Evolutionary conservation across 1,140 invertebrate species (phyloP).

Genomic region (Tetramorium alpestre): DNA sequence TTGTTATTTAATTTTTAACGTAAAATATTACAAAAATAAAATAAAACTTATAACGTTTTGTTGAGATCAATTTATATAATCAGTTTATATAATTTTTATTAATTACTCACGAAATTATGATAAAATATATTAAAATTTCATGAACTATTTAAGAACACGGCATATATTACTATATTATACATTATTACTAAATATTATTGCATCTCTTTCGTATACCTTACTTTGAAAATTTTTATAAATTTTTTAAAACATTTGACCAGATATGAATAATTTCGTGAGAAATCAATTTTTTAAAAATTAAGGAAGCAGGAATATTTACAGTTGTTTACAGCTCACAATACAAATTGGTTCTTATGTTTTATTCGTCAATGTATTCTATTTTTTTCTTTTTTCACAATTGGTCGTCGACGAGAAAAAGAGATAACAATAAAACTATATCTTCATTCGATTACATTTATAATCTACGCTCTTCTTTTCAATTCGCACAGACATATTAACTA

Average conservation of each 20-base stretch:
- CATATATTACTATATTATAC: neutral
- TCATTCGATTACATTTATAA: conserved; percentile 43
- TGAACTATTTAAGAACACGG: neutral
- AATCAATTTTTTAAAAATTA: conserved; percentile 29
- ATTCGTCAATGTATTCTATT: conserved; percentile 63
- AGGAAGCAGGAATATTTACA: conserved; percentile 65
- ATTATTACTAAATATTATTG: neutral
- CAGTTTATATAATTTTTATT: conserved; percentile 43
- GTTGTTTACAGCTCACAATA: conserved; percentile 68
- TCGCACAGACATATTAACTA: conserved; percentile 33
- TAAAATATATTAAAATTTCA: conserved; percentile 20
- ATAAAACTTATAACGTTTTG: conserved; percentile 30
- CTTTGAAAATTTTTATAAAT: neutral
- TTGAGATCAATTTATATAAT: conserved; percentile 58
- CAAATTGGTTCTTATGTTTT: conserved; percentile 70
- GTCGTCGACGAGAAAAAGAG: conserved; percentile 55
- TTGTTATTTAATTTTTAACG: conserved; percentile 5
- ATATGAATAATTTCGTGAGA: conserved; percentile 28
- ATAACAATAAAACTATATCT: conserved; percentile 44
- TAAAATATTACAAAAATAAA: neutral
- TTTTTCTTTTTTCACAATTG: conserved; percentile 69
- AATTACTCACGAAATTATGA: conserved; percentile 65
- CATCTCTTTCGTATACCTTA: neutral
- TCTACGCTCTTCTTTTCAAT: conserved; percentile 18
- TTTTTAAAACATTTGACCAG: conserved; percentile 10